A percentile compares a stretch with the other conserved stretches of the same genome.
Evolutionary conservation across 1,140 invertebrate species (phyloP).

Genomic region (Homalodisca vitripennis): DNA sequence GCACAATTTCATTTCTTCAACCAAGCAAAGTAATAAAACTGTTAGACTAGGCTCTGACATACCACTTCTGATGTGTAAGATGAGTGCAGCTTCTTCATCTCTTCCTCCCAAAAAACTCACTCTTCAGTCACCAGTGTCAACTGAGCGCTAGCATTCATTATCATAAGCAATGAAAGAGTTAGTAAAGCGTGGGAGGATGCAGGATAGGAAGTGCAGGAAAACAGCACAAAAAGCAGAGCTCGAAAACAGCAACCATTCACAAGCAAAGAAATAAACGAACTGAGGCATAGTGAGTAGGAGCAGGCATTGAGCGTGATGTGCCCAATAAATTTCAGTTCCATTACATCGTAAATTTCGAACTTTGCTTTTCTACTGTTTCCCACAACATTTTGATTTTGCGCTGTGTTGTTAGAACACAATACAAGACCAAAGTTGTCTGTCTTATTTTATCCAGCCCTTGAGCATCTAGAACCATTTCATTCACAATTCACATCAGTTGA

Average conservation of each 20-base stretch:
- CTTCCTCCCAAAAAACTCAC: too few relatives aligned
- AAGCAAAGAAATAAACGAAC: slow-evolving; percentile 36
- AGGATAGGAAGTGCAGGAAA: slow-evolving; percentile 23
- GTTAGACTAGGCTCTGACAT: too few relatives aligned
- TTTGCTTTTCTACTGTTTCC: slow-evolving; percentile 36
- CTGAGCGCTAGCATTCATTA: too few relatives aligned
- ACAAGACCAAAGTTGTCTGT: neutral
- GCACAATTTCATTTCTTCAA: too few relatives aligned
- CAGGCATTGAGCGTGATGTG: slow-evolving; percentile 39
- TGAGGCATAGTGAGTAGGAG: slow-evolving; percentile 22
- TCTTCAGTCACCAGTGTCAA: too few relatives aligned
- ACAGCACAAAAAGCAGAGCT: slow-evolving; percentile 41
- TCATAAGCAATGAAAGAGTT: slow-evolving; percentile 6
- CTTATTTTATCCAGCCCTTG: neutral
- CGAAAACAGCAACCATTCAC: slow-evolving; percentile 39
- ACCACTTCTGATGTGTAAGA: too few relatives aligned
- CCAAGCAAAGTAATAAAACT: too few relatives aligned
- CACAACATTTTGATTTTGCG: neutral
- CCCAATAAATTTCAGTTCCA: slow-evolving; percentile 47
- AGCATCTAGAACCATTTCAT: slow-evolving; percentile 1
- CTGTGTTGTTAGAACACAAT: neutral
- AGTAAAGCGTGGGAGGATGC: slow-evolving; percentile 11
- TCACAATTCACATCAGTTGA: too few relatives aligned
- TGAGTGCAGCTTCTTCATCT: too few relatives aligned
- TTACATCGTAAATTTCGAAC: slow-evolving; percentile 36